Evolutionary conservation across 1,140 invertebrate species (phyloP).

Genomic region (Megathymus violae): DNA sequence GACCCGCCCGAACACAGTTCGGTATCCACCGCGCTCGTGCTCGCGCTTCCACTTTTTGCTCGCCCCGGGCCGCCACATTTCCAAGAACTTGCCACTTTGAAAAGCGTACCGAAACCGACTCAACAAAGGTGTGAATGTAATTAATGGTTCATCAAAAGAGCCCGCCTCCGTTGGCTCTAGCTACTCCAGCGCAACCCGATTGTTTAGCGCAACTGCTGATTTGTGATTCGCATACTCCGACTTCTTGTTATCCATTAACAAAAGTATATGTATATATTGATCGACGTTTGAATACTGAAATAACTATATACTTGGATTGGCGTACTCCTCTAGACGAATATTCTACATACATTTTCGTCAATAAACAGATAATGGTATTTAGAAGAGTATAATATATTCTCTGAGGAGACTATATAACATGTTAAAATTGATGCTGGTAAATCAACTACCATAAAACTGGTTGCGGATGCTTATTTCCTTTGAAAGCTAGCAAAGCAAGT

Average conservation of each 20-base stretch:
- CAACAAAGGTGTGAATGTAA: constrained; percentile 76
- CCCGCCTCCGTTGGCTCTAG: constrained; percentile 50
- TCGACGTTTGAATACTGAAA: neutral
- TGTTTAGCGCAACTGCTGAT: constrained; percentile 41
- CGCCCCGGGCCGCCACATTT: constrained; percentile 51
- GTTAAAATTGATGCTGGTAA: too few species aligned
- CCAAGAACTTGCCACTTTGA: constrained; percentile 62
- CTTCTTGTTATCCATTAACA: neutral
- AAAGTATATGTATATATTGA: neutral
- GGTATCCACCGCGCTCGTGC: constrained; percentile 48
- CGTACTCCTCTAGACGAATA: too few species aligned
- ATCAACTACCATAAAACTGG: too few species aligned
- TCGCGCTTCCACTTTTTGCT: constrained; percentile 56
- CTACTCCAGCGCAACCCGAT: constrained; percentile 49
- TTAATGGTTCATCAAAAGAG: constrained; percentile 70
- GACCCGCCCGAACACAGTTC: constrained; percentile 1
- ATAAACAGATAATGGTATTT: too few species aligned
- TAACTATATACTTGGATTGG: too few species aligned
- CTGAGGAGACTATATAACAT: too few species aligned
- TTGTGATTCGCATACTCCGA: constrained; percentile 33
- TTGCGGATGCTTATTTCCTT: too few species aligned
- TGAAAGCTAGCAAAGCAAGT: too few species aligned
- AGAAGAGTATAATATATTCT: too few species aligned
- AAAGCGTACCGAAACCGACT: constrained; percentile 46
- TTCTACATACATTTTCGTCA: too few species aligned